phyloP scores from a whole-genome alignment of 1,140 invertebrate genomes.

The Meloidogyne hapla region DNA sequence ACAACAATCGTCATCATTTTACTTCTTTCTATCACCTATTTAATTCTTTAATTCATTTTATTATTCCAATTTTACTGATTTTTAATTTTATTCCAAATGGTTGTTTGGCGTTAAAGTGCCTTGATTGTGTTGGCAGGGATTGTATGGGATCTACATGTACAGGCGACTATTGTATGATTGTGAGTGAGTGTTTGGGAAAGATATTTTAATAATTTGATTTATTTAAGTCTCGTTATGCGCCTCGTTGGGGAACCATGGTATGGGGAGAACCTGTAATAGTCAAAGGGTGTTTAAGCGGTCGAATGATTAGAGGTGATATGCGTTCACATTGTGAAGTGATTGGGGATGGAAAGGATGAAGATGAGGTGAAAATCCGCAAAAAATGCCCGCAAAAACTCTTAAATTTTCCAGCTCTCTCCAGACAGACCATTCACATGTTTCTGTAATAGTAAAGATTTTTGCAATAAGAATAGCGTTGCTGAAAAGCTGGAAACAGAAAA shows the following conservation, averaged over 20 bases:
- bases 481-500: constrained; percentile 48
- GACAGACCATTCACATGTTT: constrained; percentile 62
- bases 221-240: constrained; percentile 46
- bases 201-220: background rate
- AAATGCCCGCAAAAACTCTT: constrained; percentile 4
- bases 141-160: constrained; percentile 59
- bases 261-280: constrained; percentile 38
- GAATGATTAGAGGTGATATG: background rate
- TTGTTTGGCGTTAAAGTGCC: constrained; percentile 46
- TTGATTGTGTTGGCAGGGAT: constrained; percentile 58
- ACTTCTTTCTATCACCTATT: background rate
- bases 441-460: constrained; percentile 54
- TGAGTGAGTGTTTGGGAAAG: constrained; percentile 14
- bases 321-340: constrained; percentile 45
- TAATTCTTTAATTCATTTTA: background rate
- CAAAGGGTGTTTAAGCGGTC: constrained; percentile 58
- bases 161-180: constrained; percentile 55
- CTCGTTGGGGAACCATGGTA: constrained; percentile 52
- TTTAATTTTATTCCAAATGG: background rate
- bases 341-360: constrained; percentile 21
- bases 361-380: background rate
- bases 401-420: constrained; percentile 12
- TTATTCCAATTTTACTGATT: background rate
- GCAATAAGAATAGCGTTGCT: constrained; percentile 43
- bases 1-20: background rate